phyloP scores from a whole-genome alignment of 1,140 invertebrate species.

The Stenopsyche tienmushanensis region DNA sequence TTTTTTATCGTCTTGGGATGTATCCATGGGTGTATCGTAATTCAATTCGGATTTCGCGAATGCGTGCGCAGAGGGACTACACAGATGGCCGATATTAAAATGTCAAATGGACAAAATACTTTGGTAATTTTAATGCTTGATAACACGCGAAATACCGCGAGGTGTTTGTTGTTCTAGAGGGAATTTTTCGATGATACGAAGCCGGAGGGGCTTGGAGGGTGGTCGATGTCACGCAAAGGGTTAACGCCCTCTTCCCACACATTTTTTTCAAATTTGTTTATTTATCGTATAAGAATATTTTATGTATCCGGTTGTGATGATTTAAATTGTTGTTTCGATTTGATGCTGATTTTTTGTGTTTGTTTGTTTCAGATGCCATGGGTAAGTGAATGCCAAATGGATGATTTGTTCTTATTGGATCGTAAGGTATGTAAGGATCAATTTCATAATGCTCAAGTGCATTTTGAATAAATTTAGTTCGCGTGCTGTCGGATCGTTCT shows the following conservation, averaged over 20 bases:
- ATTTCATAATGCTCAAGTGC: not conserved
- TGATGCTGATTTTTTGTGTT: slow-evolving; percentile 17
- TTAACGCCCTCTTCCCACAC: slow-evolving; percentile 27
- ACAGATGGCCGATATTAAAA: slow-evolving; percentile 37
- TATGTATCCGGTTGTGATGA: too few species aligned
- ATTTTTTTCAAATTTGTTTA: not conserved
- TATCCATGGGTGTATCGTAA: too few species aligned
- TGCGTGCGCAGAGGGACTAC: not conserved
- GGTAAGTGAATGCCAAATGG: slow-evolving; percentile 61
- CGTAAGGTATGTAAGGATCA: not conserved
- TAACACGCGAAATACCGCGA: slow-evolving; percentile 38
- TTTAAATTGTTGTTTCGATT: not conserved
- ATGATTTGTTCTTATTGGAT: too few species aligned
- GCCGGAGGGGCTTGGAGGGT: not conserved
- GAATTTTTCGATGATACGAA: slow-evolving; percentile 26
- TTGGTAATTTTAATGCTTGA: slow-evolving; percentile 39
- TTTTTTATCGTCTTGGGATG: too few species aligned
- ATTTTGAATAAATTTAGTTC: not conserved
- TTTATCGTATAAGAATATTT: too few species aligned
- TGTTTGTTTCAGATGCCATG: slow-evolving; percentile 64
- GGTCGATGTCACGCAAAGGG: slow-evolving; percentile 26
- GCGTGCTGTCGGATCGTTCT: not conserved
- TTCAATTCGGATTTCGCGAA: not conserved
- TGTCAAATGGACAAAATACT: slow-evolving; percentile 41
- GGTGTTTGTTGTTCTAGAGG: slow-evolving; percentile 28